Percentiles rank a stretch among this genome's conserved stretches.
Evolutionary conservation across 35 echinoderm and acorn worm genomes (phyloP).

Genomic region (Lytechinus pictus): DNA sequence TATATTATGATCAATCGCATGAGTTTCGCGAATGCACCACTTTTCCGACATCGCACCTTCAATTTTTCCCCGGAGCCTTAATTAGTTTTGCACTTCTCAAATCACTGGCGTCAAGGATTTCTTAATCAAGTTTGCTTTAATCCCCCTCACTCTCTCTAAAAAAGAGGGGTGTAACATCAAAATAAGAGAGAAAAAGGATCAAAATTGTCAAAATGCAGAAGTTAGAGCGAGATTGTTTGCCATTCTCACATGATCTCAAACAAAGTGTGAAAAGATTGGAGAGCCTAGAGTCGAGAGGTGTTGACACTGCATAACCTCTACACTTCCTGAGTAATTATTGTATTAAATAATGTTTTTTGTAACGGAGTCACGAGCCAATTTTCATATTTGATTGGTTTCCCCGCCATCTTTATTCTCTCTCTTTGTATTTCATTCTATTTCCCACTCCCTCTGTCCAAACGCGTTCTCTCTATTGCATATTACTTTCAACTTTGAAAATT

Average conservation of each 20-base stretch:
- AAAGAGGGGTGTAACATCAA: background rate
- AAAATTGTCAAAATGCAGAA: background rate
- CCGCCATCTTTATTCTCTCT: background rate
- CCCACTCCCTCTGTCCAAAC: background rate
- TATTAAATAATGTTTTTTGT: background rate
- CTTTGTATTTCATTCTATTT: background rate
- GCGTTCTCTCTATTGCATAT: too few relatives aligned
- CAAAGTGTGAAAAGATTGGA: background rate
- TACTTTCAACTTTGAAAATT: too few relatives aligned
- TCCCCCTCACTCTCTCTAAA: background rate
- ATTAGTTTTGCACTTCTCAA: background rate
- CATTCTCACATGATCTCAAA: background rate
- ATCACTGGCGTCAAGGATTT: background rate
- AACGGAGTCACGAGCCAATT: constrained; percentile 8
- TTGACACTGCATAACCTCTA: background rate
- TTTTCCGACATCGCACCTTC: background rate
- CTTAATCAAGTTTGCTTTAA: background rate
- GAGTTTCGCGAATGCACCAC: background rate
- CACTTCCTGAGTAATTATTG: background rate
- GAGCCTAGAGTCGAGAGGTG: background rate
- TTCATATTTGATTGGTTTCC: constrained; percentile 5
- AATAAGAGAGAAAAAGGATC: background rate
- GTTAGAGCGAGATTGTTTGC: background rate
- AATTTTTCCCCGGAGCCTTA: background rate
- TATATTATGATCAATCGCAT: background rate